These are phyloP conservation scores for Incurvaria masculella DNA, from an alignment of 2,888 invertebrate species.

Conservation along the genomic window DNA sequence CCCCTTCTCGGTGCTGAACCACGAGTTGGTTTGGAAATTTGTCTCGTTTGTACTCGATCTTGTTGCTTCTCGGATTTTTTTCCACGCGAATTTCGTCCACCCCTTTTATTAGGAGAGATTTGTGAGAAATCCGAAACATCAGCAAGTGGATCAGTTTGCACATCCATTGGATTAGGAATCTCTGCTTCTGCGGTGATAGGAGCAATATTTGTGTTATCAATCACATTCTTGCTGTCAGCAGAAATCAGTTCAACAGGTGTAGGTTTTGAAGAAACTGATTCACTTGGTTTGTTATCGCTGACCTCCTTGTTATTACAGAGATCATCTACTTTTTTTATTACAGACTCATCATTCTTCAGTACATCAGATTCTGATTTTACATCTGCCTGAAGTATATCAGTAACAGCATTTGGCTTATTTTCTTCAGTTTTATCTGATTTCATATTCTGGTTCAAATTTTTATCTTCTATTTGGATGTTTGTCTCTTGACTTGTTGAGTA, in stretches of 20 bases:
- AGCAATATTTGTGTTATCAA: background rate
- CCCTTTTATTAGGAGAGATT: conserved; percentile 28
- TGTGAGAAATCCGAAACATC: conserved; percentile 14
- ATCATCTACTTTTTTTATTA: conserved; percentile 75
- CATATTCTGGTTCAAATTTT: background rate
- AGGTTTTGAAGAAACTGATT: conserved; percentile 8
- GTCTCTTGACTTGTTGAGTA: background rate
- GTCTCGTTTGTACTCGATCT: conserved; percentile 45
- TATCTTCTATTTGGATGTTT: background rate
- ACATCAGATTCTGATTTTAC: conserved; percentile 14
- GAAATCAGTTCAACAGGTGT: background rate
- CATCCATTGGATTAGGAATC: background rate
- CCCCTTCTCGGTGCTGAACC: conserved; percentile 37
- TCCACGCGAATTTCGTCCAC: conserved; percentile 41
- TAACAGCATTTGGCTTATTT: background rate
- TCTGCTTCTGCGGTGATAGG: conserved; percentile 7
- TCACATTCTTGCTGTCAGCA: conserved; percentile 1
- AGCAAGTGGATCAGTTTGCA: conserved; percentile 1
- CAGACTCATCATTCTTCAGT: conserved; percentile 68
- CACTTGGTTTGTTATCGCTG: conserved; percentile 20
- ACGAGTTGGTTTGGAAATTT: conserved; percentile 40
- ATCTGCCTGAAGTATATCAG: background rate
- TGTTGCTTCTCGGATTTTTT: conserved; percentile 36
- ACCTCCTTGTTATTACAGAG: conserved; percentile 50
- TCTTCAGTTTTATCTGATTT: background rate